These are phyloP conservation scores for Cheilosia scutellata DNA, from an alignment of 2,888 invertebrate species.

Conservation along the genomic window DNA sequence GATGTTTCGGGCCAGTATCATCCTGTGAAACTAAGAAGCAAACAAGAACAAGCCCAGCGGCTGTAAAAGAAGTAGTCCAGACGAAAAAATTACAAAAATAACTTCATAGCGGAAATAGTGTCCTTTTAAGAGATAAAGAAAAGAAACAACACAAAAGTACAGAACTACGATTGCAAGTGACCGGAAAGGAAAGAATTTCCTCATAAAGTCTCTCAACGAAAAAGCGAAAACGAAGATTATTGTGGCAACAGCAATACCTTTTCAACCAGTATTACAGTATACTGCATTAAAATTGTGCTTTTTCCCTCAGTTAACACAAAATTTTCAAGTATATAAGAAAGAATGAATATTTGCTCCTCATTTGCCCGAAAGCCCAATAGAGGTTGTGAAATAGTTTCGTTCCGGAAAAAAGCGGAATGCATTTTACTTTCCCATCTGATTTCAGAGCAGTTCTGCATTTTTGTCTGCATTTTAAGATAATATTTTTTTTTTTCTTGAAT, in stretches of 20 bases:
- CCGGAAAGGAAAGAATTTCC: slow-evolving; percentile 3
- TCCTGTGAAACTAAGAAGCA: neutral
- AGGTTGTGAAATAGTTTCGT: slow-evolving; percentile 13
- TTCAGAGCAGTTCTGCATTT: neutral
- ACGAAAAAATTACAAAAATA: neutral
- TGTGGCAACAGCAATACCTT: neutral
- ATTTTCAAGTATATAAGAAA: slow-evolving; percentile 26
- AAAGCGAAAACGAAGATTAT: neutral
- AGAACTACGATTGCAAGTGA: slow-evolving; percentile 6
- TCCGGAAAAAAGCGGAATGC: slow-evolving; percentile 23
- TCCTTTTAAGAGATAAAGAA: slow-evolving; percentile 11
- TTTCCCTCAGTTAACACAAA: slow-evolving; percentile 10
- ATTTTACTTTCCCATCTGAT: slow-evolving; percentile 19
- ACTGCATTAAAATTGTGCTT: neutral
- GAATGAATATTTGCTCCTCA: slow-evolving; percentile 38
- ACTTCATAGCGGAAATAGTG: slow-evolving; percentile 6
- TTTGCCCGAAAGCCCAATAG: slow-evolving; percentile 37
- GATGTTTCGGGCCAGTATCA: neutral
- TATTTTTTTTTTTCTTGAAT: neutral
- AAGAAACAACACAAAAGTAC: neutral
- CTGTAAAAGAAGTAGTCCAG: slow-evolving; percentile 7
- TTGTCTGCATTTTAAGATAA: neutral
- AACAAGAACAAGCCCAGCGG: slow-evolving; percentile 11
- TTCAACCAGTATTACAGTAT: neutral
- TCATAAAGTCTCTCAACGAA: neutral